Evolutionary conservation across 2,888 invertebrate genomes (phyloP).

Genomic region (Iselma pallidipennis): DNA sequence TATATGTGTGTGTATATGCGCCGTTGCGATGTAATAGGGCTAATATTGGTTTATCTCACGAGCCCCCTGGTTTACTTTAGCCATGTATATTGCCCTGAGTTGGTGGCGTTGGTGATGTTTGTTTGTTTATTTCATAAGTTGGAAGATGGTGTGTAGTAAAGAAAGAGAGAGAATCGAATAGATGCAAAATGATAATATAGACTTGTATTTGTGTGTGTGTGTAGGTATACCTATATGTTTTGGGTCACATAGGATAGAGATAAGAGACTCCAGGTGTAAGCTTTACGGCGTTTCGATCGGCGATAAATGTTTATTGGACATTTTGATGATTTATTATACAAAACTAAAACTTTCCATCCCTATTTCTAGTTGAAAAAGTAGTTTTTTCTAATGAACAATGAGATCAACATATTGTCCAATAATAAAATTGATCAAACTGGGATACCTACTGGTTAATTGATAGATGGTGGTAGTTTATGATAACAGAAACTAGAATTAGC

Average conservation of each 20-base stretch:
- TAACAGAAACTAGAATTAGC: no score
- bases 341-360: no score
- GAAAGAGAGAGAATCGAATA: background rate
- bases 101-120: slow-evolving; percentile 25
- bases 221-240: background rate
- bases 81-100: slow-evolving; percentile 51
- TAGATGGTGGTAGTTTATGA: no score
- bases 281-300: background rate
- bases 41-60: slow-evolving; percentile 55
- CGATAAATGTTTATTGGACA: background rate
- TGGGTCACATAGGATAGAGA: background rate
- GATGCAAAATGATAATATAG: background rate
- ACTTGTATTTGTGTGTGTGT: background rate
- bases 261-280: background rate
- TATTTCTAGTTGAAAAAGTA: no score
- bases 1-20: slow-evolving; percentile 15
- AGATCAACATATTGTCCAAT: no score
- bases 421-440: no score
- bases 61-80: slow-evolving; percentile 49
- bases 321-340: background rate
- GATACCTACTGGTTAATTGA: no score
- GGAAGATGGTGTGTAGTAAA: background rate
- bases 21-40: slow-evolving; percentile 50
- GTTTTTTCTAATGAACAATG: no score
- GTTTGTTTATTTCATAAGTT: slow-evolving; percentile 42